phyloP scores from a whole-genome alignment of 2,113 vertebrate species.

The Amblyopsis rosae region DNA sequence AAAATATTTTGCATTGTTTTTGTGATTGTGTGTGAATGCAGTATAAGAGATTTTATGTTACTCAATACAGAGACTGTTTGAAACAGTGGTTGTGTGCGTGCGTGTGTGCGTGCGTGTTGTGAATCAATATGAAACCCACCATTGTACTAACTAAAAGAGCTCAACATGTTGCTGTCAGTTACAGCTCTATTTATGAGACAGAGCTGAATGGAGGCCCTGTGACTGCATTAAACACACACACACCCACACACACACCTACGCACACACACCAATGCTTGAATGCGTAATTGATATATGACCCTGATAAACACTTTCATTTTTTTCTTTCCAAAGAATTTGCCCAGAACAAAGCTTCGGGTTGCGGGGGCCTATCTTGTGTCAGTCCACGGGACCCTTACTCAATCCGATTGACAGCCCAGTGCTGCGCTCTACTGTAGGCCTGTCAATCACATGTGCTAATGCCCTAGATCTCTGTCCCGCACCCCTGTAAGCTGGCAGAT shows the following conservation, averaged over 20 bases:
- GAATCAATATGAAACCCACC: slow-evolving; percentile 24
- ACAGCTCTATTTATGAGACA: background rate
- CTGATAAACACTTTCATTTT: background rate
- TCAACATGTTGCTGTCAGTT: slow-evolving; percentile 6
- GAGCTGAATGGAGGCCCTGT: background rate
- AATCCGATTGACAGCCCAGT: slow-evolving; percentile 49
- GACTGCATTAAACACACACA: background rate
- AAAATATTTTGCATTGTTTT: background rate
- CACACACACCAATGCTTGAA: background rate
- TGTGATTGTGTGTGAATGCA: slow-evolving; percentile 14
- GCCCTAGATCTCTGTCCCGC: slow-evolving; percentile 53
- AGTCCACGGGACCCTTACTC: slow-evolving; percentile 31
- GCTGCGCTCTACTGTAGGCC: slow-evolving; percentile 37
- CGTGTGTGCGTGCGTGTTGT: background rate
- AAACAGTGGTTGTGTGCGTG: background rate
- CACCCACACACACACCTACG: slow-evolving; percentile 7
- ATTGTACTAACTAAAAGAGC: slow-evolving; percentile 29
- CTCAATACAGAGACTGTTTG: slow-evolving; percentile 2
- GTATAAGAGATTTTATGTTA: slow-evolving; percentile 23
- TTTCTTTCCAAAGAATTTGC: slow-evolving; percentile 28
- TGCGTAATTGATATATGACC: background rate
- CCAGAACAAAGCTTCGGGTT: slow-evolving; percentile 37
- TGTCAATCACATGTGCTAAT: slow-evolving; percentile 47
- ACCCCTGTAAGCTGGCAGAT: slow-evolving; percentile 31
- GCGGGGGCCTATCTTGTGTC: slow-evolving; percentile 21